Conservation (phyloP, 2,888 invertebrate genomes). For the Aphrophora alni region DNA sequence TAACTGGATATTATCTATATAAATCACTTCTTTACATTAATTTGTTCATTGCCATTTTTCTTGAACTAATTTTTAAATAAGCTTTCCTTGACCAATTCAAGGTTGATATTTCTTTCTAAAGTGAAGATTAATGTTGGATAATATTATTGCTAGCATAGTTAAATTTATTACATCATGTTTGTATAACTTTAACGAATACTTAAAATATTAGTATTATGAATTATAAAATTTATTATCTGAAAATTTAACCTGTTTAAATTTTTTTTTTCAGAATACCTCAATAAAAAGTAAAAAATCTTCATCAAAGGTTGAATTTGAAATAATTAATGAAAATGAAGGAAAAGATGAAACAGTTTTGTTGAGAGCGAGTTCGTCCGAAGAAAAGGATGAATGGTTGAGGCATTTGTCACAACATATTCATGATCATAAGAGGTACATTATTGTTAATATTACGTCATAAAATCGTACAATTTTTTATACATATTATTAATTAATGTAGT, state of each 20-base stretch:
- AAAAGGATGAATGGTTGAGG: constrained; percentile 61
- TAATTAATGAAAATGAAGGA: constrained; percentile 59
- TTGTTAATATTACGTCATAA: not conserved
- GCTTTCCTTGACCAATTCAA: not conserved
- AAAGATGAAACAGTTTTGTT: constrained; percentile 57
- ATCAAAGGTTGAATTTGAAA: constrained; percentile 56
- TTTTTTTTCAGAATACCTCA: constrained; percentile 58
- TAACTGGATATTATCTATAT: no score
- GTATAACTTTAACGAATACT: no score
- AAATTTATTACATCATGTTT: no score
- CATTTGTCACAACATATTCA: constrained; percentile 61
- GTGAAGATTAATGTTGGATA: no score
- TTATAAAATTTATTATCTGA: no score
- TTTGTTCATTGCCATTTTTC: not conserved
- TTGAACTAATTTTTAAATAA: not conserved
- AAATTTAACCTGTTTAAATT: no score
- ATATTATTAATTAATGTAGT: not conserved
- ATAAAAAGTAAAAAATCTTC: constrained; percentile 59
- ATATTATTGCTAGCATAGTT: no score
- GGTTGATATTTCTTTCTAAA: no score
- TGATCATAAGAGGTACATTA: constrained; percentile 59
- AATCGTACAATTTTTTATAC: not conserved
- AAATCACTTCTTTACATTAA: no score
- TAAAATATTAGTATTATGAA: no score
- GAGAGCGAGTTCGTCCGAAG: constrained; percentile 57